Evolutionary conservation across 2,888 invertebrate genomes (phyloP), one percentile per base, ranked within the genome.

Genomic region (Malachius bipustulatus): DNA sequence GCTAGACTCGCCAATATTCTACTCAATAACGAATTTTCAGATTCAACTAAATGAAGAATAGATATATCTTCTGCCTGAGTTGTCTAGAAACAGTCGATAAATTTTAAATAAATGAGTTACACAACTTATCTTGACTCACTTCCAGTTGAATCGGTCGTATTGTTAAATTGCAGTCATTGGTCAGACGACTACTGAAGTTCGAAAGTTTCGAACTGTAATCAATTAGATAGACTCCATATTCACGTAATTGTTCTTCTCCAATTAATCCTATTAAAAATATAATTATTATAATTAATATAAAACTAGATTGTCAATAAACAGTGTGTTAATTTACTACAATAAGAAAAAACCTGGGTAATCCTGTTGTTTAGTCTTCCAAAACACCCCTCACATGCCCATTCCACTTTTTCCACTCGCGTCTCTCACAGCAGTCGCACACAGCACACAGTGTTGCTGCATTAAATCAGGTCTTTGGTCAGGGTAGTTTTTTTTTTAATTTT

Each of bases 21-120:
- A 19, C 80, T 80, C 48, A 90, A 69, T 32, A 79, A 65, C 54
- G 80, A 82, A 55, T 88, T 88, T 60, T 90, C 88, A 14, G 85
- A 84, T 44, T 82, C 77, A 8, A 84, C 75, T 40, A 90, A 59
- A 44, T 81, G 74, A 16, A 80, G 63, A 16, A 84, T 58, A 3
- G 73, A 66, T 9, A 77, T 65, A 44, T 73, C 69, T 60, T 88
- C 85, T n/a, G n/a, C n/a, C n/a, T n/a, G n/a, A n/a, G n/a, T n/a
- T n/a, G n/a, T n/a, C n/a, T n/a, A n/a, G n/a, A n/a, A n/a, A n/a
- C n/a, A 44, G 61, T 66, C 2, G 74, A 69, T 34, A 63, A 55
- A 40, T 44, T 47, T 56, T 59, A 41, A 30, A 55, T 54, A 35
- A 32, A 58, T 44, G 49, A 4, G 59, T 42, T 16, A 30, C 14